Evolutionary conservation across 2,888 invertebrate species (phyloP).

Genomic region (Prosapia bicincta): DNA sequence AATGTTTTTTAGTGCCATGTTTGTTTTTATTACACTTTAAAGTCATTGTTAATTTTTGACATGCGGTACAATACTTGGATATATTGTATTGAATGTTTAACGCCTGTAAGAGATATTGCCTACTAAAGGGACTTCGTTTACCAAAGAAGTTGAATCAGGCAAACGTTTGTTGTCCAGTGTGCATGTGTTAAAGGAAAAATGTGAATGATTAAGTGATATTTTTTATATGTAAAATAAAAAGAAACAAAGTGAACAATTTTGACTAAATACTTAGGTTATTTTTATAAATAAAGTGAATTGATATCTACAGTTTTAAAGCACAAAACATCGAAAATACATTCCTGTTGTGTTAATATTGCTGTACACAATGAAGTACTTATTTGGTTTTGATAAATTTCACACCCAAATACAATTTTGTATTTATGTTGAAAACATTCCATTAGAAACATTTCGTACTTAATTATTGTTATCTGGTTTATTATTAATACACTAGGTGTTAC

Average conservation of each 20-base stretch:
- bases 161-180: neutral
- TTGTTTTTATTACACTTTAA: neutral
- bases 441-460: neutral
- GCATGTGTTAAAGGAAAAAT: neutral
- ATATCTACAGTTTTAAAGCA: neutral
- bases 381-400: slow-evolving; percentile 4
- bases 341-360: slow-evolving; percentile 16
- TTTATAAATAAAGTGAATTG: neutral
- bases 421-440: neutral
- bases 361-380: slow-evolving; percentile 19
- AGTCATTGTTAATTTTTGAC: neutral
- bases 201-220: neutral
- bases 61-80: neutral
- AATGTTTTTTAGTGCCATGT: neutral
- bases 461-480: neutral
- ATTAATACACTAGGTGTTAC: neutral
- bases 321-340: slow-evolving; percentile 21
- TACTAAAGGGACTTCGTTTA: neutral
- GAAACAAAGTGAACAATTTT: neutral
- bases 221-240: neutral
- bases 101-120: neutral
- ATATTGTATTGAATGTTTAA: neutral
- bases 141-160: neutral
- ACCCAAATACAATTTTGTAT: slow-evolving; percentile 16
- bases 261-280: neutral